These are phyloP conservation scores for Acrobasis repandana DNA, from an alignment of 2,888 invertebrate species.

Conservation along the genomic window DNA sequence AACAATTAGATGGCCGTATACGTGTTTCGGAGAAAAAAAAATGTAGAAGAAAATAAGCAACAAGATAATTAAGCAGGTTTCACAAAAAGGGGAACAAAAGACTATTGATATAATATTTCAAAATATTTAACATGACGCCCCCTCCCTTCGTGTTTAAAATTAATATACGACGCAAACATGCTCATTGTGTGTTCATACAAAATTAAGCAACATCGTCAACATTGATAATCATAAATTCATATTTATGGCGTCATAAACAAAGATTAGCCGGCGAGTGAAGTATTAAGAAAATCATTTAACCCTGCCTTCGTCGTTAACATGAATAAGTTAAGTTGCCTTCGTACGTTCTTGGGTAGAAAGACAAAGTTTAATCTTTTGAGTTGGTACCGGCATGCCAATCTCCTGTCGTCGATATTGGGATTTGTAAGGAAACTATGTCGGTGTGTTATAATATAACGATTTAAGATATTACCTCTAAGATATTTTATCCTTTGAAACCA, in stretches of 20 bases:
- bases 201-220: slow-evolving; percentile 21
- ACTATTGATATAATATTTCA: not conserved
- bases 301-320: slow-evolving; percentile 6
- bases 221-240: slow-evolving; percentile 24
- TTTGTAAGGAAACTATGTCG: not conserved
- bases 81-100: no score
- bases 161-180: slow-evolving; percentile 13
- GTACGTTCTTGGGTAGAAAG: not conserved
- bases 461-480: not conserved
- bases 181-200: slow-evolving; percentile 11
- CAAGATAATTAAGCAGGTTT: no score
- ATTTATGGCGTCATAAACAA: slow-evolving; percentile 27
- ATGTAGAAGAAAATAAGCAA: no score
- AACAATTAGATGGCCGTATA: no score
- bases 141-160: slow-evolving; percentile 8
- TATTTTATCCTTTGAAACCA: no score
- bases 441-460: not conserved
- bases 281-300: slow-evolving; percentile 21
- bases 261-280: slow-evolving; percentile 15
- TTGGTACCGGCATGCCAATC: slow-evolving; percentile 1
- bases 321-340: slow-evolving; percentile 14
- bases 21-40: no score
- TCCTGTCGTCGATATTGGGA: not conserved
- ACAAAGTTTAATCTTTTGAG: not conserved
- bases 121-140: not conserved